Evolutionary conservation across 2,113 vertebrate genomes (phyloP).

Genomic region (Odontesthes bonariensis): DNA sequence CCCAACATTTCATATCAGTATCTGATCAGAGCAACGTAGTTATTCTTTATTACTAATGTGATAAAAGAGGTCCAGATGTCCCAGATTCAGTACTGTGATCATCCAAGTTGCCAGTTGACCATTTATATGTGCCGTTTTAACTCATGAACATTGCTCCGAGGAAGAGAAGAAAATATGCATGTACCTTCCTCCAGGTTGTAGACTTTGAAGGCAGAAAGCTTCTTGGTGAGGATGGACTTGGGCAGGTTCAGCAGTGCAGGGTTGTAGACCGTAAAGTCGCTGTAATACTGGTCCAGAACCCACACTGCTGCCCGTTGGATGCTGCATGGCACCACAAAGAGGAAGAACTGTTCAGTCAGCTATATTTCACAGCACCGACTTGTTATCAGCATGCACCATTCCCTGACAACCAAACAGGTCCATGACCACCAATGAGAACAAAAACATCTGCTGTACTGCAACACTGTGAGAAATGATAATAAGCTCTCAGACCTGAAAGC

Average conservation of each 20-base stretch:
- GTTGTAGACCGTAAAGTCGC: constrained; percentile 94
- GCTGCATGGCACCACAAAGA: constrained; percentile 66
- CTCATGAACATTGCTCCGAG: background rate
- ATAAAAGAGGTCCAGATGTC: background rate
- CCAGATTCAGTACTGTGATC: background rate
- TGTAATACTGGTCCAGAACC: constrained; percentile 97
- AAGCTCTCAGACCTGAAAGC: too few species aligned
- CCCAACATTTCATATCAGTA: background rate
- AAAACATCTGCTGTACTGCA: background rate
- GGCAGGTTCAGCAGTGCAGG: constrained; percentile 94
- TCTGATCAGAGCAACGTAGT: background rate
- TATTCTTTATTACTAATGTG: background rate
- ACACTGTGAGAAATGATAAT: too few species aligned
- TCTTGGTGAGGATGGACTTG: constrained; percentile 94
- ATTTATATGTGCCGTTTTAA: background rate
- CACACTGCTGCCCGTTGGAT: constrained; percentile 94
- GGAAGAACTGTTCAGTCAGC: background rate
- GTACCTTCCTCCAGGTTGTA: constrained; percentile 93
- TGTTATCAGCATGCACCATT: background rate
- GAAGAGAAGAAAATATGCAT: accelerated
- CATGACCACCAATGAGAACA: background rate
- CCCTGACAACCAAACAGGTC: background rate
- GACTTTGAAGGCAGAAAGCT: constrained; percentile 94
- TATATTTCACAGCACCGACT: accelerated
- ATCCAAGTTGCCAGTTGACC: background rate